Percentiles rank a stretch among this genome's conserved stretches.
These are phyloP conservation scores for Melanotaenia boesemani DNA, from an alignment of 2,797 vertebrate genomes.

Conservation along the genomic window DNA sequence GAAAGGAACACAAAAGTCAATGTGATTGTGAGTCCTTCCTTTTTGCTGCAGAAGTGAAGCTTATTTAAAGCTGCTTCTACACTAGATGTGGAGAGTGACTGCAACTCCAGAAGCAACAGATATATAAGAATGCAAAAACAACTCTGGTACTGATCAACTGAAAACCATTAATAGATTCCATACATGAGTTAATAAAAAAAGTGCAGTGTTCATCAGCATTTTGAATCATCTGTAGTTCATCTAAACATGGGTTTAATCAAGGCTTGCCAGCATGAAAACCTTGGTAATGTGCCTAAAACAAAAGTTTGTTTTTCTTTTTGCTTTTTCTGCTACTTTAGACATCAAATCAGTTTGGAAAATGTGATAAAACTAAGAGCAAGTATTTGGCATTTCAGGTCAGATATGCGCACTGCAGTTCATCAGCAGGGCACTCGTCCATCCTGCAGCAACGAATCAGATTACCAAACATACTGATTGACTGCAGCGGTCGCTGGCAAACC, in stretches of 20 bases:
- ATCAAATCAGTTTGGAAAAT: conserved; percentile 28
- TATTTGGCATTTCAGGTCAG: conserved; percentile 43
- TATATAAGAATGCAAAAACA: neutral
- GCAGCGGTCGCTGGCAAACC: conserved; percentile 69
- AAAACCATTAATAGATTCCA: neutral
- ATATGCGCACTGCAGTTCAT: conserved; percentile 66
- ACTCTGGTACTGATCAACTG: neutral
- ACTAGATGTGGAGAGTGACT: neutral
- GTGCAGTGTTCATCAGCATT: neutral
- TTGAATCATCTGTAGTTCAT: neutral
- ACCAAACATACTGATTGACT: conserved; percentile 77
- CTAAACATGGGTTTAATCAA: neutral
- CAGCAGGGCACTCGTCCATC: conserved; percentile 57
- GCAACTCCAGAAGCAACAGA: neutral
- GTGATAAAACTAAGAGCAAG: conserved; percentile 28
- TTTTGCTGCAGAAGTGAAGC: neutral
- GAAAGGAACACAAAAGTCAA: neutral
- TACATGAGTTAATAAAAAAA: neutral
- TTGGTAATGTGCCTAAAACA: neutral
- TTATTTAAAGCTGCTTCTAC: neutral
- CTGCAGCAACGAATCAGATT: conserved; percentile 75
- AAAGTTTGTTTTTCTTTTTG: neutral
- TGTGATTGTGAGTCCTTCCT: neutral
- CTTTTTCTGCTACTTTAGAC: conserved; percentile 6
- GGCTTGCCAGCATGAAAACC: neutral